Conservation (phyloP, 2,888 invertebrate species). For the Agelastica alni region DNA sequence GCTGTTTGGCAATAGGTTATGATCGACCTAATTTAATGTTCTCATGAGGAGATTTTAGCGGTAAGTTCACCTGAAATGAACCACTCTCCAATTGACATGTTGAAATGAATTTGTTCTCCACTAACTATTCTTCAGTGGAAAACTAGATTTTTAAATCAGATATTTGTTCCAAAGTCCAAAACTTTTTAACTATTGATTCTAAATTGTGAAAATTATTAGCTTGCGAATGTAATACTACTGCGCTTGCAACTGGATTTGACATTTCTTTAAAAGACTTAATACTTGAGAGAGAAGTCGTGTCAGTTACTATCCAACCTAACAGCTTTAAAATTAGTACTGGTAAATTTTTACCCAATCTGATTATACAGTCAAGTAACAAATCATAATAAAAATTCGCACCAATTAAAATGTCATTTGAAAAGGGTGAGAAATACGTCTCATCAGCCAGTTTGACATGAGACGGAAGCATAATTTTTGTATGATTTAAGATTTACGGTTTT, state of each 20-base stretch:
- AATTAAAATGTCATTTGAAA: neutral
- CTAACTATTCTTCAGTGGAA: neutral
- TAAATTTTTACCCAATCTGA: neutral
- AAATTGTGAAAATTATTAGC: too few relatives aligned
- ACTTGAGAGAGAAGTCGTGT: too few relatives aligned
- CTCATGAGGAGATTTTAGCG: neutral
- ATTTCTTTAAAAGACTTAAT: too few relatives aligned
- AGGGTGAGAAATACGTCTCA: neutral
- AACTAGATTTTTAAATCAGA: neutral
- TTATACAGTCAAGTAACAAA: neutral
- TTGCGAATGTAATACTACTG: too few relatives aligned
- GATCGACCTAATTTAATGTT: conserved; percentile 1
- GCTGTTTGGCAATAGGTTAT: neutral
- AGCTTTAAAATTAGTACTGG: neutral
- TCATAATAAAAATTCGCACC: conserved; percentile 2
- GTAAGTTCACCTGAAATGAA: conserved; percentile 3
- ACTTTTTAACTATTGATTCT: conserved; percentile 1
- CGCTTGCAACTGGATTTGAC: too few relatives aligned
- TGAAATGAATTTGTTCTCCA: neutral
- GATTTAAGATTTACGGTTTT: too few relatives aligned
- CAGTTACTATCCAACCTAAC: neutral
- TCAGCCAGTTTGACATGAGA: neutral
- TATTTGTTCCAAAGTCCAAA: conserved; percentile 2
- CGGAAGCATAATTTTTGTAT: neutral
- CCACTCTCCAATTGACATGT: neutral